Evolutionary conservation across 2,113 vertebrate species (phyloP).

Genomic region (Rana temporaria): DNA sequence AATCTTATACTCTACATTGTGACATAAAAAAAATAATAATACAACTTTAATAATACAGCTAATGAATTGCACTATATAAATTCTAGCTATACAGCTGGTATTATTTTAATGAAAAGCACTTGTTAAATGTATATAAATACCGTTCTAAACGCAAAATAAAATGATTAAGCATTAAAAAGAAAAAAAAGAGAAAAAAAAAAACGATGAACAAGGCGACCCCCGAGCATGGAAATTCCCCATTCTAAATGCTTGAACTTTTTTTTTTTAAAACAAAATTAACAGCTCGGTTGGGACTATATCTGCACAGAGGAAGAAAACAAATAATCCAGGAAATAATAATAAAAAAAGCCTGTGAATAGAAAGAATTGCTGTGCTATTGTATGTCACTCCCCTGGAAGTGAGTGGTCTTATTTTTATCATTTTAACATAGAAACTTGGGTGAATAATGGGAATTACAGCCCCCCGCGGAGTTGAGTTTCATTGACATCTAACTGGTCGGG

Average conservation of each 20-base stretch:
- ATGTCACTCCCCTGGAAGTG: constrained; percentile 64
- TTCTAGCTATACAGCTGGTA: too few species aligned
- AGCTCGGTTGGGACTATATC: background rate
- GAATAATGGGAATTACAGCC: constrained; percentile 68
- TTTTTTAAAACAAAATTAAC: background rate
- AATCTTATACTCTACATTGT: too few species aligned
- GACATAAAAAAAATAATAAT: too few species aligned
- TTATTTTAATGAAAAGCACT: too few species aligned
- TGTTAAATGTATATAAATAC: too few species aligned
- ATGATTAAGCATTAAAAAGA: too few species aligned
- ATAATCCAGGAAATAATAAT: constrained; percentile 58
- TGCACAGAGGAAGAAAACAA: constrained; percentile 17
- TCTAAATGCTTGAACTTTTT: background rate
- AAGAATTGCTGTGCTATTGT: constrained; percentile 62
- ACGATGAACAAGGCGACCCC: background rate
- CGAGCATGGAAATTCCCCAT: background rate
- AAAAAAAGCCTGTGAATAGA: constrained; percentile 58
- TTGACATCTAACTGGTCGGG: constrained; percentile 72
- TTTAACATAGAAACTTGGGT: constrained; percentile 65
- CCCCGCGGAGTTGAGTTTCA: constrained; percentile 63
- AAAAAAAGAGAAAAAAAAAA: too few species aligned
- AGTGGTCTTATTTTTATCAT: constrained; percentile 68
- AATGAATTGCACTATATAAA: too few species aligned
- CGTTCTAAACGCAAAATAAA: too few species aligned
- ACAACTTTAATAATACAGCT: too few species aligned